Base-by-base conservation (phyloP, 2,888 invertebrate species). In the Biston stratarius region DNA sequence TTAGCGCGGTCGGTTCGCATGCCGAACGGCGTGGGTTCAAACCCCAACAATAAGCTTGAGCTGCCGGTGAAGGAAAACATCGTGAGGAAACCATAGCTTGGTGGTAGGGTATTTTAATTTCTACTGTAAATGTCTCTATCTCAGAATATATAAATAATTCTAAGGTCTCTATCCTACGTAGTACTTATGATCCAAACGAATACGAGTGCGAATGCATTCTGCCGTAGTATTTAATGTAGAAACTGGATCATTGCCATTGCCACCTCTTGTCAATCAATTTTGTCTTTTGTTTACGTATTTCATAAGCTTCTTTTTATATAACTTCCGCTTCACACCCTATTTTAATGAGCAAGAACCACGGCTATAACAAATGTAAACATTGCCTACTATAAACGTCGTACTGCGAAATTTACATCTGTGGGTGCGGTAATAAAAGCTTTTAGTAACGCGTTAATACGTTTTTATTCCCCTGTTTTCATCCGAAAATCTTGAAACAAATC, bases 401-500 rank as follows among this genome's bases (percentile, higher is more conserved):
- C 38, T 60, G 40, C 47, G 47, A 40, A 61, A 66, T 66, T 57
- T 61, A 66, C 52, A 56, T 49, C 57, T 40, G 42, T 44, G 47
- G 40, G 47, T 52, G 56, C 45, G 57, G 61, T 47, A 61, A 49
- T 66, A 57, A 66, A 52, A 61, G 49, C 60, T 48, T 65, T 65
- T 61, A 65, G 14, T 49, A 48, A 60, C 15, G 42, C 60, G 59
- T 53, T 53, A 63, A 53, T 58, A 64, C 53, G 14, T 36, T 47
- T 55, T 61, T 52, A 61, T 51, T 57, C 15, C 49, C 36, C 9
- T 56, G 60, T 65, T 61, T 60, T 56, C 48, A 53, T 12, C 48
- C 47, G 7, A 47, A 38, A 42, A 49, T 56, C 36, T 55, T 40
- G 14, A 24, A 48, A 48, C 38, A 45, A 52, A 64, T 60, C 52